phyloP scores from a whole-genome alignment of 2,113 vertebrate genomes.

The Acanthochromis polyacanthus region DNA sequence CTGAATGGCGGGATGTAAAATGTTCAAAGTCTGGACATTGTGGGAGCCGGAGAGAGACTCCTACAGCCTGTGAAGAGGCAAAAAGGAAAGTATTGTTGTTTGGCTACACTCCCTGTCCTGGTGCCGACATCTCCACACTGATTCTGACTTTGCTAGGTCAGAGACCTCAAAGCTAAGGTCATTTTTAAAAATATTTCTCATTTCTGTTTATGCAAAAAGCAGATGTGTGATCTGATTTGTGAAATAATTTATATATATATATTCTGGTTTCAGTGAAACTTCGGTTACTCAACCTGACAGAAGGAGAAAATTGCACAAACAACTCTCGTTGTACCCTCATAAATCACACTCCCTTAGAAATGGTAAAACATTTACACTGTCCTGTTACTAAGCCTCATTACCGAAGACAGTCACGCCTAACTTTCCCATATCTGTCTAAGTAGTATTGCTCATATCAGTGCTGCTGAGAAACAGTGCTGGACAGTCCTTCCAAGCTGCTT shows the following conservation, averaged over 20 bases:
- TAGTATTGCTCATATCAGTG: slow-evolving; percentile 54
- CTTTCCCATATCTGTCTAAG: slow-evolving; percentile 49
- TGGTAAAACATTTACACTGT: slow-evolving; percentile 74
- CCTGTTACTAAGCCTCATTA: slow-evolving; percentile 19
- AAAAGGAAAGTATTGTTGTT: slow-evolving; percentile 79
- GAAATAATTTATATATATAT: not conserved
- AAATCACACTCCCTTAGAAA: slow-evolving; percentile 33
- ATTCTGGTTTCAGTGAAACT: not conserved
- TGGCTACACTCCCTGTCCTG: slow-evolving; percentile 68
- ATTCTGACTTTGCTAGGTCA: slow-evolving; percentile 56
- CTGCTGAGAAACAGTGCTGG: not conserved
- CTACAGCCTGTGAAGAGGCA: slow-evolving; percentile 56
- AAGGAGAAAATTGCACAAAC: slow-evolving; percentile 16
- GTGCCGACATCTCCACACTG: slow-evolving; percentile 75
- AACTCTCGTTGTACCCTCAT: slow-evolving; percentile 9
- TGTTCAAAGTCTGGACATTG: slow-evolving; percentile 70
- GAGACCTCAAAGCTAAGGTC: slow-evolving; percentile 57
- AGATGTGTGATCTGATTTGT: slow-evolving; percentile 3
- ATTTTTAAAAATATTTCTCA: slow-evolving; percentile 19
- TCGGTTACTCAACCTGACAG: not conserved
- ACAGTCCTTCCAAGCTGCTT: not conserved
- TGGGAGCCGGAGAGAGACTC: slow-evolving; percentile 67
- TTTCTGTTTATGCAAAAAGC: slow-evolving; percentile 14
- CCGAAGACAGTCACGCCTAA: slow-evolving; percentile 62
- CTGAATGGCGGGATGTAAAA: slow-evolving; percentile 55